These are phyloP conservation scores for Ammodytes marinus DNA, from an alignment of 2,113 vertebrate genomes.

Conservation along the genomic window DNA sequence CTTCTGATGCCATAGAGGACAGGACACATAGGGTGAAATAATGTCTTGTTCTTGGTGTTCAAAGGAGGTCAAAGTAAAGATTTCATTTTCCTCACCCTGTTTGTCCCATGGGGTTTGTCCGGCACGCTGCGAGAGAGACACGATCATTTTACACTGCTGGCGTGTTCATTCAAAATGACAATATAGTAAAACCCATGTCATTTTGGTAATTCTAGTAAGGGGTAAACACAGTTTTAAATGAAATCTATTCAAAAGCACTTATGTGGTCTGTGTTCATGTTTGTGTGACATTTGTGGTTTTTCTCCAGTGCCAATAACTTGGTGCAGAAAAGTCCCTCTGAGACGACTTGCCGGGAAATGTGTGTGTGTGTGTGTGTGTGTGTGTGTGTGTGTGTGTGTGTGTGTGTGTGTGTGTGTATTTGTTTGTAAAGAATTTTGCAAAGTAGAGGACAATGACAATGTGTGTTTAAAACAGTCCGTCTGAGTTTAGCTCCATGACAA, in stretches of 20 bases:
- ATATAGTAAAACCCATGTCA: background rate
- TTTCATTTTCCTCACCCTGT: background rate
- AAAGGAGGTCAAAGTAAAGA: constrained; percentile 29
- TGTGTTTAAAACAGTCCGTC: background rate
- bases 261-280: constrained; percentile 6
- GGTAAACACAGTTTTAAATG: constrained; percentile 1
- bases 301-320: constrained; percentile 11
- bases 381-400: background rate
- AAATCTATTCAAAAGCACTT: background rate
- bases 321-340: background rate
- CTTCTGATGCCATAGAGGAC: constrained; percentile 39
- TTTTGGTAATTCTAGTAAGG: background rate
- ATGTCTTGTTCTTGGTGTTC: constrained; percentile 47
- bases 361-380: background rate
- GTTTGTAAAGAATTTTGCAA: background rate
- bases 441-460: constrained; percentile 5
- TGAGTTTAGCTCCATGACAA: background rate
- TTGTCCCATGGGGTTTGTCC: constrained; percentile 13
- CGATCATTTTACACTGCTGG: background rate
- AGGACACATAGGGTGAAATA: constrained; percentile 53
- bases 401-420: background rate
- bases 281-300: constrained; percentile 26
- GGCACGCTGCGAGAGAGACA: background rate
- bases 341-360: constrained; percentile 17
- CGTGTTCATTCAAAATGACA: constrained; percentile 15